Percentiles rank a stretch among this genome's conserved stretches.
These are phyloP conservation scores for Rhyacichthys aspro DNA, from an alignment of 2,797 vertebrate genomes.

Conservation along the genomic window DNA sequence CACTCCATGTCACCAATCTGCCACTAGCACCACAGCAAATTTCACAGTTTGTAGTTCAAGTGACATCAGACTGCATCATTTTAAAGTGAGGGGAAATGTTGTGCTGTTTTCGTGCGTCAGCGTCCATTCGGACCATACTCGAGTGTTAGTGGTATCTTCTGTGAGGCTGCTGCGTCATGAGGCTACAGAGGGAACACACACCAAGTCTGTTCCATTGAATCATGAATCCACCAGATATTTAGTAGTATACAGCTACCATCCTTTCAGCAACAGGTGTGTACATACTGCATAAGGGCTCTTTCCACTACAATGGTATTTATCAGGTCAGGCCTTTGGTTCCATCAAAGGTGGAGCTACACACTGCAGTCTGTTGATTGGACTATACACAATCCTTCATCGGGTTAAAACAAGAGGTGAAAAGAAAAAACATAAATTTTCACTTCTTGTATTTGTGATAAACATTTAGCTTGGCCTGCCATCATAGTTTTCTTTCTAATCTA, in stretches of 20 bases:
- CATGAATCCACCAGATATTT: constrained; percentile 51
- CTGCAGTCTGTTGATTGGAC: no score
- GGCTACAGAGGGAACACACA: constrained; percentile 57
- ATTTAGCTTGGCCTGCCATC: no score
- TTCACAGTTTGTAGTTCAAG: constrained; percentile 47
- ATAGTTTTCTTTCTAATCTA: no score
- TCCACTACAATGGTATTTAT: no score
- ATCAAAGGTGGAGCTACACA: no score
- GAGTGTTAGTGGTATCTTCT: constrained; percentile 70
- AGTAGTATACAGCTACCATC: constrained; percentile 31
- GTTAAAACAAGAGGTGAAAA: no score
- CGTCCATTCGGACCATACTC: constrained; percentile 42
- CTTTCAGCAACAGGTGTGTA: constrained; percentile 20
- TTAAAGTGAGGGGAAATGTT: constrained; percentile 31
- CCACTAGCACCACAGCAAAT: constrained; percentile 29
- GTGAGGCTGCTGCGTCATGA: constrained; percentile 70
- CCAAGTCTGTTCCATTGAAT: constrained; percentile 68
- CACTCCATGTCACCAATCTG: constrained; percentile 38
- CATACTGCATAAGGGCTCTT: background rate
- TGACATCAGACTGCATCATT: constrained; percentile 40
- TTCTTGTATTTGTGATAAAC: no score
- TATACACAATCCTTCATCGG: no score
- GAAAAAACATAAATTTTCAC: no score
- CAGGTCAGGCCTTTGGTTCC: no score
- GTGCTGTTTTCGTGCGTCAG: constrained; percentile 64